A percentile compares a stretch with the other conserved stretches of the same genome.
These are phyloP conservation scores for Albula goreensis DNA, from an alignment of 2,113 vertebrate species.

Conservation along the genomic window DNA sequence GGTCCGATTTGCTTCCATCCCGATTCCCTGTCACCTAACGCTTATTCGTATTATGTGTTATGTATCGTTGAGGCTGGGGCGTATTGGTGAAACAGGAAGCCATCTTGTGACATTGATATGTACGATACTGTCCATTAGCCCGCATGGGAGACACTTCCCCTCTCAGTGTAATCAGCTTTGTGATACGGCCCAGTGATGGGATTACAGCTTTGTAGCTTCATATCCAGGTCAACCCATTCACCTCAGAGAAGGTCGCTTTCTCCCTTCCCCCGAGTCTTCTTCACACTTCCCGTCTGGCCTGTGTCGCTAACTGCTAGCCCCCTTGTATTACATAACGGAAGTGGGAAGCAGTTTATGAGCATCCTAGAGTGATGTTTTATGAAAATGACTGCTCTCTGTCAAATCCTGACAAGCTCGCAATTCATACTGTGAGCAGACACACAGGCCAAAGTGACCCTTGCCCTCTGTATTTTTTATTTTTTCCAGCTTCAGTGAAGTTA, in stretches of 20 bases:
- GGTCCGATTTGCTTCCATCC: not conserved
- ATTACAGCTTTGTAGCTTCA: slow-evolving; percentile 16
- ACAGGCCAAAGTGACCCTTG: not conserved
- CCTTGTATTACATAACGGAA: not conserved
- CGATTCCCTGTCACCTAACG: not conserved
- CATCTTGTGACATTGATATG: not conserved
- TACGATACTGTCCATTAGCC: not conserved
- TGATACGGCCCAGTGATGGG: slow-evolving; percentile 13
- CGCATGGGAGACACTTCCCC: slow-evolving; percentile 8
- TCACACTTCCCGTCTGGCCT: not conserved
- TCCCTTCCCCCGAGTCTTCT: not conserved
- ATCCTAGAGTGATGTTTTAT: not conserved
- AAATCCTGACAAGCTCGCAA: not conserved
- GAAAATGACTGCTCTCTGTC: not conserved
- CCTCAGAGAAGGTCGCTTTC: not conserved
- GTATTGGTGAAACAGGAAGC: slow-evolving; percentile 6
- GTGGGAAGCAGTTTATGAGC: not conserved
- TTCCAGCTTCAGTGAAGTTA: not conserved
- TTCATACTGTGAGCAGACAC: not conserved
- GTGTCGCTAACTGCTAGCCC: not conserved
- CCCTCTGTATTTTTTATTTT: not conserved
- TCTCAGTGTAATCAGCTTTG: slow-evolving; percentile 22
- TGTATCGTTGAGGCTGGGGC: not conserved
- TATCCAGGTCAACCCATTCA: slow-evolving; percentile 28
- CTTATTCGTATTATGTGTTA: not conserved